Conservation (phyloP, 1,140 invertebrate species). For the Scaptomyza graminum region DNA sequence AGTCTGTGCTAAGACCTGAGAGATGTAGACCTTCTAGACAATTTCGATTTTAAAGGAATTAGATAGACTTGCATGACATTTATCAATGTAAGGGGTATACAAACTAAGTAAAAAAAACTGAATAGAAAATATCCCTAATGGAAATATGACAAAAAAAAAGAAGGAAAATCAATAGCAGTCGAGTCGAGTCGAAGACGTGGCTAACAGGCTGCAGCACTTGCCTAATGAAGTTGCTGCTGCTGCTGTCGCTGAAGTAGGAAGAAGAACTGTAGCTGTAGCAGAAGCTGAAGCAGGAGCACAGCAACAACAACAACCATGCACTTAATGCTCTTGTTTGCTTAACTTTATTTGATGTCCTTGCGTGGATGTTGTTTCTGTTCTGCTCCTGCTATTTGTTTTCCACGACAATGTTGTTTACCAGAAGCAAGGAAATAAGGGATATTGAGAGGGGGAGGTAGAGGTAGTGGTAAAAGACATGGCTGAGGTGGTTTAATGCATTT, state of each 20-base stretch:
- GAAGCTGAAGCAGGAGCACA: conserved; percentile 6
- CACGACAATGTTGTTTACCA: conserved; percentile 51
- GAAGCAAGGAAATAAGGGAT: conserved; percentile 7
- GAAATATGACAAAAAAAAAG: conserved; percentile 42
- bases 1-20: too few species aligned
- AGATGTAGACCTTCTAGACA: too few species aligned
- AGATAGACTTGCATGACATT: too few species aligned
- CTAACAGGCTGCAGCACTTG: conserved; percentile 35
- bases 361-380: conserved; percentile 35
- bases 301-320: conserved; percentile 58
- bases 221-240: conserved; percentile 66
- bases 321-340: conserved; percentile 71
- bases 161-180: conserved; percentile 59
- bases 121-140: conserved; percentile 38
- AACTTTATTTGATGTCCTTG: conserved; percentile 67
- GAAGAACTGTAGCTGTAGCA: not conserved
- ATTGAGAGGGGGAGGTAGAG: not conserved
- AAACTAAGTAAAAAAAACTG: conserved; percentile 7
- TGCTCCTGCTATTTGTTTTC: conserved; percentile 53
- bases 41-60: too few species aligned
- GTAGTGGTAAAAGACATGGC: too few species aligned
- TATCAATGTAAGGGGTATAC: not conserved
- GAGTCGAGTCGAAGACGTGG: conserved; percentile 17
- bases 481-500: conserved; percentile 64
- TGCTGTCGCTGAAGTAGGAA: not conserved